Conservation (phyloP, 1,140 invertebrate genomes). For the Anastrepha ludens region DNA sequence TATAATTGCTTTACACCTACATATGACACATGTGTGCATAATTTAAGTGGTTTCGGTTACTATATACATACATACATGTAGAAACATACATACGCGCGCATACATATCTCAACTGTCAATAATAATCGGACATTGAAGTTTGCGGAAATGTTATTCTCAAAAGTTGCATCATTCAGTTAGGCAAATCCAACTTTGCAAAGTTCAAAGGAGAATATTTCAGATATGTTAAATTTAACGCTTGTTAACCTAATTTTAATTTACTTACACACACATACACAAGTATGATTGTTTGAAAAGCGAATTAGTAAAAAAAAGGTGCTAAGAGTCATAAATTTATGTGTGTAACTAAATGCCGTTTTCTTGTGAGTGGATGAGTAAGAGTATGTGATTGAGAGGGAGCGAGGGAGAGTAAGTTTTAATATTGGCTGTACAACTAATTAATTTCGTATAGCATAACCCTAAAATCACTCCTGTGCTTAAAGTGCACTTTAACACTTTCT, state of each 20-base stretch:
- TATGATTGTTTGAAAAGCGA: no score
- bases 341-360: no score
- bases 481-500: no score
- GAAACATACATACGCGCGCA: not conserved
- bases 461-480: no score
- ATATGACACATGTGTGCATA: not conserved
- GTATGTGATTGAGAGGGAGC: no score
- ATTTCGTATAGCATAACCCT: no score
- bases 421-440: no score
- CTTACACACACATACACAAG: no score
- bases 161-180: not conserved
- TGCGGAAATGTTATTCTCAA: not conserved
- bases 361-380: no score
- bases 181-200: not conserved
- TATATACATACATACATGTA: not conserved
- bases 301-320: no score
- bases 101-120: not conserved
- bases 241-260: not conserved
- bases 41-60: not conserved
- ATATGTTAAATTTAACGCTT: not conserved
- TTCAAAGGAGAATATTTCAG: not conserved
- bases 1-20: slow-evolving; percentile 11
- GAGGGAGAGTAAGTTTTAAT: no score
- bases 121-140: not conserved
- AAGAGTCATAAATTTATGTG: no score